Evolutionary conservation across 2,113 vertebrate genomes (phyloP).

Genomic region (Lipophrys pholis): DNA sequence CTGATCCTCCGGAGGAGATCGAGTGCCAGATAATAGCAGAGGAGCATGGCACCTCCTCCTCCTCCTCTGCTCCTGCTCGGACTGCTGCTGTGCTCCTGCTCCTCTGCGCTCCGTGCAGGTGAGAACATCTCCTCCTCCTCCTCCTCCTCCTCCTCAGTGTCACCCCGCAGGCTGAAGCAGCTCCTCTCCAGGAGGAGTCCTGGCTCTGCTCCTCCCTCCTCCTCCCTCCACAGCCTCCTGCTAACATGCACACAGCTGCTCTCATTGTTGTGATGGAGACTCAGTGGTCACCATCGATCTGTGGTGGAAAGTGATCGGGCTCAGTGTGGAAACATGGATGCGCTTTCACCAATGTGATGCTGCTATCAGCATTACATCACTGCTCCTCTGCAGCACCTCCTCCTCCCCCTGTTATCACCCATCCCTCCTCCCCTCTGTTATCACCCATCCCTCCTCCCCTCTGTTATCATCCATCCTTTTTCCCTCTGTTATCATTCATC

Average conservation of each 20-base stretch:
- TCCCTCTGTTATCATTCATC: not conserved
- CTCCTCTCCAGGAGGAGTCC: too few relatives aligned
- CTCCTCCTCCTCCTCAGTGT: too few relatives aligned
- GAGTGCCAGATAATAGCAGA: slow-evolving; percentile 32
- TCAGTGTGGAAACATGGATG: slow-evolving; percentile 77
- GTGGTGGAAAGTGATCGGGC: slow-evolving; percentile 69
- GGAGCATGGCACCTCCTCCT: slow-evolving; percentile 46
- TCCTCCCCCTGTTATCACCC: not conserved
- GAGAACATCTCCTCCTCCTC: slow-evolving; percentile 29
- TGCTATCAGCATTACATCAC: slow-evolving; percentile 79
- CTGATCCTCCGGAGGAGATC: slow-evolving; percentile 11
- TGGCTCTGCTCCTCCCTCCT: too few relatives aligned
- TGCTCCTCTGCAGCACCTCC: slow-evolving; percentile 63
- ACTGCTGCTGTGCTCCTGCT: slow-evolving; percentile 66
- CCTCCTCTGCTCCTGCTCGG: slow-evolving; percentile 54
- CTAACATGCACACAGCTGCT: not conserved
- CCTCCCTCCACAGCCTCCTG: too few relatives aligned
- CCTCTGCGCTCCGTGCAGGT: slow-evolving; percentile 68
- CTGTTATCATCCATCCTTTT: not conserved
- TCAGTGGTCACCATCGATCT: slow-evolving; percentile 64
- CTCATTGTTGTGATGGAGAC: slow-evolving; percentile 40
- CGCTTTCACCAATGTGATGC: slow-evolving; percentile 71
- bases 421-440: not conserved
- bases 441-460: not conserved
- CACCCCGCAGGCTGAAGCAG: too few relatives aligned